Evolutionary conservation across 2,888 invertebrate species (phyloP).

Genomic region (Ophion costatus): DNA sequence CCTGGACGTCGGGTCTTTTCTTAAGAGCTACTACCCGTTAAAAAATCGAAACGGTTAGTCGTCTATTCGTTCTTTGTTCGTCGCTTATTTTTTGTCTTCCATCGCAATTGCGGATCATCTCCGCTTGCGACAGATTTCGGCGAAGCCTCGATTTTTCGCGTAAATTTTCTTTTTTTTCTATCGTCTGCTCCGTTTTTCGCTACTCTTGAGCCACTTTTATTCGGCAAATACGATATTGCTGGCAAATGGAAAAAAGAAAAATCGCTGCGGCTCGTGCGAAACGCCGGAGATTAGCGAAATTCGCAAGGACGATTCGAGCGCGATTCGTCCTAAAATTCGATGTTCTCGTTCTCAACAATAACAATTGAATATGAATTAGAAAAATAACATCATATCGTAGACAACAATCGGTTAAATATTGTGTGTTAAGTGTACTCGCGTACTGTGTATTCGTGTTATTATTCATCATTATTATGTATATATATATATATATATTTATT

Average conservation of each 20-base stretch:
- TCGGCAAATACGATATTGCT: conserved; percentile 40
- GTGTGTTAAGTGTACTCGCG: conserved; percentile 71
- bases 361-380: conserved; percentile 83
- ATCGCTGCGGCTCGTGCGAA: conserved; percentile 29
- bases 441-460: conserved; percentile 53
- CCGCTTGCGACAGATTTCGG: not conserved
- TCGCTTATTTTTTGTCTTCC: conserved; percentile 10
- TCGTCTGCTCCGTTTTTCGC: conserved; percentile 35
- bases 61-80: not conserved
- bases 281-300: conserved; percentile 65
- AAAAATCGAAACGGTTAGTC: conserved; percentile 44
- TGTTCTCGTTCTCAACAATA: conserved; percentile 83
- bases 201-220: conserved; percentile 26
- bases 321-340: conserved; percentile 77
- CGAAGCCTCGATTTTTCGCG: conserved; percentile 4
- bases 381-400: conserved; percentile 83
- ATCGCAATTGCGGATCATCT: not conserved
- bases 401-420: conserved; percentile 82
- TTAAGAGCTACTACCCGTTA: conserved; percentile 24
- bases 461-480: conserved; percentile 51
- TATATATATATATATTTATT: no score
- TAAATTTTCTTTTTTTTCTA: conserved; percentile 41
- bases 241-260: conserved; percentile 27
- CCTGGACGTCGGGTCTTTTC: conserved; percentile 8
- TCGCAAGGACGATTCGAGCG: conserved; percentile 52